A percentile compares a stretch with the other conserved stretches of the same genome.
phyloP scores from a whole-genome alignment of 2,113 vertebrate genomes.

The Chunga burmeisteri region DNA sequence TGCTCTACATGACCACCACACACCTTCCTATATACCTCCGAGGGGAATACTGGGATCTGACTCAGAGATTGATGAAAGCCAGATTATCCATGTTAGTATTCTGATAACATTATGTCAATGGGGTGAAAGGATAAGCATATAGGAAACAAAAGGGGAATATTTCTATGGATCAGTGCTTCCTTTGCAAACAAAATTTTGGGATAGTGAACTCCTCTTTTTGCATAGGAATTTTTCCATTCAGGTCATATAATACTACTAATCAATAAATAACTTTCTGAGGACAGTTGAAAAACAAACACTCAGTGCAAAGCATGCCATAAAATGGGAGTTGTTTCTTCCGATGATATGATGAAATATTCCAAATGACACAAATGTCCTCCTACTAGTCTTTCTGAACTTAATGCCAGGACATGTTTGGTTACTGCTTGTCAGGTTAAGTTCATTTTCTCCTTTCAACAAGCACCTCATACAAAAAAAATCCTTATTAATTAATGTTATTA shows the following conservation, averaged over 20 bases:
- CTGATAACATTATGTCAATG: neutral
- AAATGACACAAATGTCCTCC: constrained; percentile 23
- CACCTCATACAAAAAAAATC: constrained; percentile 1
- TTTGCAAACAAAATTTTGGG: neutral
- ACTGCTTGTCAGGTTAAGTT: neutral
- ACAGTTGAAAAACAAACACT: neutral
- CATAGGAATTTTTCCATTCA: neutral
- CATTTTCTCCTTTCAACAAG: constrained; percentile 21
- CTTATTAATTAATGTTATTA: constrained; percentile 40
- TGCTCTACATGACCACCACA: constrained; percentile 45
- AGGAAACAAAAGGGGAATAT: neutral
- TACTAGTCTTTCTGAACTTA: constrained; percentile 16
- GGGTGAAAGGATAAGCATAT: neutral
- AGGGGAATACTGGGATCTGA: neutral
- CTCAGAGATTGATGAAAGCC: neutral
- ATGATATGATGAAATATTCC: neutral
- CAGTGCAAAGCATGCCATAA: neutral
- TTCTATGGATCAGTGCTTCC: neutral
- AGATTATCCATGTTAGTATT: neutral
- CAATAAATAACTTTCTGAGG: neutral
- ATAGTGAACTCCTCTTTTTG: neutral
- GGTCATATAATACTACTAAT: neutral
- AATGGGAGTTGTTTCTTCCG: neutral
- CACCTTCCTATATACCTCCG: neutral
- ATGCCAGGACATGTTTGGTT: neutral